These are phyloP conservation scores for Helobdella robusta DNA, from an alignment of 2,888 invertebrate species.

Conservation along the genomic window DNA sequence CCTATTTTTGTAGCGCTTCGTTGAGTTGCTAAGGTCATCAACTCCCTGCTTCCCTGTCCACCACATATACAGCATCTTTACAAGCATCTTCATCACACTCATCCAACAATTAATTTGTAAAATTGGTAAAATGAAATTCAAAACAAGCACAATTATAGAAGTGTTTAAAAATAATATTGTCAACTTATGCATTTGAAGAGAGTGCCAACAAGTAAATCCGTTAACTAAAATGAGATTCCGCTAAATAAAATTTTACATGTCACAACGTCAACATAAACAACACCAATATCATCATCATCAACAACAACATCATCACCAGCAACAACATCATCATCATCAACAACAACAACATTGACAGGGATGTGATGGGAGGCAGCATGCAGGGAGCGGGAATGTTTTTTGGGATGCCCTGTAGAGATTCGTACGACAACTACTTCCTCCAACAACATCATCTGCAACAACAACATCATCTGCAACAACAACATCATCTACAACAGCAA, in stretches of 20 bases:
- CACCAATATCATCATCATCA: too few species aligned
- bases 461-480: not conserved
- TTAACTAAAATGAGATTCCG: not conserved
- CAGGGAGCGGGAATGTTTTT: constrained; percentile 11
- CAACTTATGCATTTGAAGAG: too few species aligned
- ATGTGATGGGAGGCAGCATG: constrained; percentile 15
- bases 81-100: too few species aligned
- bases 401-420: constrained; percentile 18
- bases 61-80: too few species aligned
- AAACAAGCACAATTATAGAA: too few species aligned
- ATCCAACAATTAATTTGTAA: too few species aligned
- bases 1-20: constrained; percentile 20
- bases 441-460: constrained; percentile 6
- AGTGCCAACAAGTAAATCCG: not conserved
- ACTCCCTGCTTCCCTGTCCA: too few species aligned
- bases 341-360: not conserved
- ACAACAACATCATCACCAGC: not conserved
- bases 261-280: too few species aligned
- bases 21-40: constrained; percentile 26
- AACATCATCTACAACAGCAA: not conserved
- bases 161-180: too few species aligned
- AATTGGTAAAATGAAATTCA: too few species aligned
- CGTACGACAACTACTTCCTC: constrained; percentile 19
- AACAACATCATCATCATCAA: not conserved
- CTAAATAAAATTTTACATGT: too few species aligned